Percentiles rank a stretch among this genome's conserved stretches.
Conservation (phyloP, 2,797 vertebrate species). For the Chelonia mydas region DNA sequence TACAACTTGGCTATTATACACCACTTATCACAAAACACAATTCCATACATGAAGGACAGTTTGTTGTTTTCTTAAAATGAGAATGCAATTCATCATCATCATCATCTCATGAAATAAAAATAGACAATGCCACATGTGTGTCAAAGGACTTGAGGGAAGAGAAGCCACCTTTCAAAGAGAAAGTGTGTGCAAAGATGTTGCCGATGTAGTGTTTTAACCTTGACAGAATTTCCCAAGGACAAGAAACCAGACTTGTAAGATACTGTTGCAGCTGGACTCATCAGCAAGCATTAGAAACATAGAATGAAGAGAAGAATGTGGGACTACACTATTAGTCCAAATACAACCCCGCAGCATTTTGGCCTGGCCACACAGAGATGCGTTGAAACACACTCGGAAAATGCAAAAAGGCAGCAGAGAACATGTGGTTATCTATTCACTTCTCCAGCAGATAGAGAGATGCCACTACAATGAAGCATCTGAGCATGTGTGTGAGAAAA, state of each 20-base stretch:
- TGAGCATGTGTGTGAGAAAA: constrained; percentile 24
- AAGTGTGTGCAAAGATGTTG: constrained; percentile 55
- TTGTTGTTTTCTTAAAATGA: background rate
- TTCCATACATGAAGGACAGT: background rate
- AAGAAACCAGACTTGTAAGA: background rate
- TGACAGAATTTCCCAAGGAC: constrained; percentile 10
- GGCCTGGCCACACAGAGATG: background rate
- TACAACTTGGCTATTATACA: background rate
- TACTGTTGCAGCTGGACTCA: background rate
- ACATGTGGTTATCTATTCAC: background rate
- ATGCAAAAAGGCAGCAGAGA: background rate
- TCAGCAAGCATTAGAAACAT: background rate
- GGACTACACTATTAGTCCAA: background rate
- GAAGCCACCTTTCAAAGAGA: background rate
- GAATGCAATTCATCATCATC: background rate
- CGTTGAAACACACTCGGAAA: constrained; percentile 19
- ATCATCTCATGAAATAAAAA: background rate
- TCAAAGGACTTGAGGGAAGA: constrained; percentile 31
- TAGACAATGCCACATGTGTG: background rate
- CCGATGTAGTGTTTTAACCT: constrained; percentile 52
- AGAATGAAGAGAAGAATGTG: background rate
- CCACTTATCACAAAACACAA: background rate
- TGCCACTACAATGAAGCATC: background rate
- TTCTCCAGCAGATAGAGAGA: background rate
- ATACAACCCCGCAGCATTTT: background rate